A percentile compares a stretch with the other conserved stretches of the same genome.
Conservation (phyloP, 2,113 vertebrate species). For the Arizona elegans region DNA sequence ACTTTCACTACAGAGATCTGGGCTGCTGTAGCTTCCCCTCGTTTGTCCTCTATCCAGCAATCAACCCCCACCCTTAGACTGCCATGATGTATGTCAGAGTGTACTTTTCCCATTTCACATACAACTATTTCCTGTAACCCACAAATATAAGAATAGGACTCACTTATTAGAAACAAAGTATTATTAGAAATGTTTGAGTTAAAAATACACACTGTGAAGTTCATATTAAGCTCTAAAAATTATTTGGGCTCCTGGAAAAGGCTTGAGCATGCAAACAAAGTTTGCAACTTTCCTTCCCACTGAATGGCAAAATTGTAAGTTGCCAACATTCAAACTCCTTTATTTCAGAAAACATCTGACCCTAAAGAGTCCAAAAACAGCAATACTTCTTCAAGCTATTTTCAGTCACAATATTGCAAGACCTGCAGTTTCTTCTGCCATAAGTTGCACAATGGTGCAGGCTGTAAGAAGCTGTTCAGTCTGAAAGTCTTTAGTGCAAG, state of each 20-base stretch:
- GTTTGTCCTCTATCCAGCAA: not conserved
- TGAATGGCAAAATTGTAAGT: not conserved
- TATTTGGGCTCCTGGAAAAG: not conserved
- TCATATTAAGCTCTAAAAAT: not conserved
- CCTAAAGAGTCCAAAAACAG: not conserved
- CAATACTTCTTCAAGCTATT: not conserved
- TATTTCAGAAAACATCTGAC: not conserved
- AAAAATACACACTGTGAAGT: not conserved
- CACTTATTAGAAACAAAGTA: not conserved
- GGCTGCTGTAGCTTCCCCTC: not conserved
- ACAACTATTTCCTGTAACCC: not conserved
- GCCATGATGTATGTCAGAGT: not conserved
- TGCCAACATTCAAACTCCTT: not conserved
- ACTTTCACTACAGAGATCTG: not conserved
- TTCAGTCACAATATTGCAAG: not conserved
- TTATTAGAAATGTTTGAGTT: not conserved
- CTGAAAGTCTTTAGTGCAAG: not conserved
- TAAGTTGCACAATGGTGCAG: not conserved
- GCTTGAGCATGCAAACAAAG: not conserved
- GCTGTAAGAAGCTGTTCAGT: not conserved
- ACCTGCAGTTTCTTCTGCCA: not conserved
- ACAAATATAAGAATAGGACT: not conserved
- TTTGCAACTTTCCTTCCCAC: not conserved
- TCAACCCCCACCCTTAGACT: not conserved
- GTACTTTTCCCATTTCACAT: not conserved